Base-by-base conservation (phyloP, 2,113 vertebrate genomes). In the Tetraodon nigroviridis region DNA sequence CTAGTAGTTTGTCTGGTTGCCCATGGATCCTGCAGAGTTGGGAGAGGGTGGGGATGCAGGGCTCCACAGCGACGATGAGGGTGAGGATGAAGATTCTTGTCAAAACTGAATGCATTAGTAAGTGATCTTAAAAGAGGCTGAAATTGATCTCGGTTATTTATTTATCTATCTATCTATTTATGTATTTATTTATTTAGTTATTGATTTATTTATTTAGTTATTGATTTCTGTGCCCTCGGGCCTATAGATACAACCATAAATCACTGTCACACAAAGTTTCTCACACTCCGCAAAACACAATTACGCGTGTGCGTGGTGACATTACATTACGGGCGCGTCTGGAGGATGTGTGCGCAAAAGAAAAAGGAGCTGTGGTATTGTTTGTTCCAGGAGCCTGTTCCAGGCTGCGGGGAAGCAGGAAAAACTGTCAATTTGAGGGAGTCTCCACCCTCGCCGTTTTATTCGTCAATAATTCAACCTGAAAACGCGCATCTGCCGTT, bases 241-340 rank as follows among this genome's bases (percentile, higher is more conserved):
- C 67, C 66, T 62, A 57, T 40, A 68, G 69, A 69, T 65, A 54
- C 55, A 56, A 64, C 56, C 68, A 41, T 17, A 42, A 27, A 61
- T 70, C 18, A 60, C 47, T 61, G 70, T 52, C 41, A 52, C 61
- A 45, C 60, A 79, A 87, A 84, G 80, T 86, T 87, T 84, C 18
- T 27, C 4, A 68, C 17, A 61, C 54, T 69, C 60, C 51, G 44
- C 54, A 50, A 55, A 14, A 50, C 70, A 64, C 64, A 59, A 65
- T 55, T 7, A 59, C 55, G 54, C 29, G 37, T 3, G 7, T 20
- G 12, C 20, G 17, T 58, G 42, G 5, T 15, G 55, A 61, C 46
- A 6, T n/a, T 15, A 4, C 2, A 22, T 7, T 1, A 17, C 6
- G 18, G 14, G 51, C 22, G 44, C 14, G 40, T 4, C 2, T 4